Conservation (phyloP, 1,140 invertebrate species). For the Aphis gossypii region DNA sequence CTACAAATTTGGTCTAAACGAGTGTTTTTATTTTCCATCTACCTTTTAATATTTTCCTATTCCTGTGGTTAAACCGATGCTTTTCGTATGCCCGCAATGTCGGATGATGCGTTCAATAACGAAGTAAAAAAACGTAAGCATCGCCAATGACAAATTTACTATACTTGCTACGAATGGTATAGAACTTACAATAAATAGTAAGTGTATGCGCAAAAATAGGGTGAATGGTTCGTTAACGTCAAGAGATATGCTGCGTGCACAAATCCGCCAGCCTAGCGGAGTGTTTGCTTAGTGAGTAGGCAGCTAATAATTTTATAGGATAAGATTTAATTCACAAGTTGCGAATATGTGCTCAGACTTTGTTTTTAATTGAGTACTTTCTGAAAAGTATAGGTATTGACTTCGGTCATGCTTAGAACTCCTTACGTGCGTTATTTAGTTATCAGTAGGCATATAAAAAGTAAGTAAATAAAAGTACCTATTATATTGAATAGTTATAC, state of each 20-base stretch:
- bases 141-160: not conserved
- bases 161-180: too few relatives aligned
- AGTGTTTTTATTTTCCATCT: conserved; percentile 21
- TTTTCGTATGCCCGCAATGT: not conserved
- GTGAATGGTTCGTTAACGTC: too few relatives aligned
- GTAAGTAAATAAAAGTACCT: too few relatives aligned
- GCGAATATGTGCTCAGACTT: too few relatives aligned
- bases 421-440: not conserved
- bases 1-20: conserved; percentile 54
- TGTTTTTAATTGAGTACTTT: not conserved
- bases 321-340: too few relatives aligned
- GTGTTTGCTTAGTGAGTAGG: too few relatives aligned
- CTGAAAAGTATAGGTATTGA: not conserved
- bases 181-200: too few relatives aligned
- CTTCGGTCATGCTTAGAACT: too few relatives aligned
- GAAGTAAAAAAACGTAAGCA: not conserved
- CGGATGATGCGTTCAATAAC: not conserved
- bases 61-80: not conserved
- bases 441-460: not conserved
- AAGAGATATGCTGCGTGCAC: too few relatives aligned
- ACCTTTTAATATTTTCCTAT: not conserved
- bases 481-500: not conserved
- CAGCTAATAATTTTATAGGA: too few relatives aligned
- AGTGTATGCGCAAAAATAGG: too few relatives aligned
- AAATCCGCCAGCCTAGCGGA: too few relatives aligned